Evolutionary conservation across 2,888 invertebrate genomes (phyloP), one percentile per base, ranked within the genome.

Genomic region (Metalampra italica): DNA sequence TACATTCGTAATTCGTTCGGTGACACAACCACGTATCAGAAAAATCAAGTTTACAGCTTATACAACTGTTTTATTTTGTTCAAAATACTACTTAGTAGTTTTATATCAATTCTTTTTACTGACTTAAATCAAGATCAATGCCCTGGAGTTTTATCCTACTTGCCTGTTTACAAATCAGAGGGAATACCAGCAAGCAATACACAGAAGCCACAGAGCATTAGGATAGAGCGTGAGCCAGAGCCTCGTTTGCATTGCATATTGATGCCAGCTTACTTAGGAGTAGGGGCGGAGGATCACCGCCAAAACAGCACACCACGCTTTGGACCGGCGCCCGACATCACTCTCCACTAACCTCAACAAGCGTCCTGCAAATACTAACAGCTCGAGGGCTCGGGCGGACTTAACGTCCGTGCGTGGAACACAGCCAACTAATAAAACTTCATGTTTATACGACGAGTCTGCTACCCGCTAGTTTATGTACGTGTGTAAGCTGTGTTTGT

Each of bases 351-450:
- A 66, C 74, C 70, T 41, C 51, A 40, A 46, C 52, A 75, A 76
- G 79, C 69, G 72, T 71, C 71, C 67, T 75, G 80, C 78, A 80
- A 81, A 83, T 77, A 82, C 78, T 66, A 72, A 71, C 71, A 66
- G 78, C 79, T 73, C 62, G 63, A 71, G 74, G 74, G 76, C 75
- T 78, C 68, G 66, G 64, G 69, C 71, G 74, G 79, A 80, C 78
- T 84, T 81, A 82, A 82, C 79, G 77, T 73, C 74, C 78, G 71
- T 77, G 81, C 82, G 82, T 88, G 88, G 88, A 88, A 84, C 83
- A 78, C 72, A 78, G 88, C 88, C 88, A 88, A 88, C 81, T 84
- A 82, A 87, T 88, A 87, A 88, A 87, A 85, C 82, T 82, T 82
- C 77, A 83, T 86, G 88, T 87, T 86, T 83, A 80, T 82, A 82